Evolutionary conservation across 2,797 vertebrate genomes (phyloP).

Genomic region (Spinibarbus caldwelli): DNA sequence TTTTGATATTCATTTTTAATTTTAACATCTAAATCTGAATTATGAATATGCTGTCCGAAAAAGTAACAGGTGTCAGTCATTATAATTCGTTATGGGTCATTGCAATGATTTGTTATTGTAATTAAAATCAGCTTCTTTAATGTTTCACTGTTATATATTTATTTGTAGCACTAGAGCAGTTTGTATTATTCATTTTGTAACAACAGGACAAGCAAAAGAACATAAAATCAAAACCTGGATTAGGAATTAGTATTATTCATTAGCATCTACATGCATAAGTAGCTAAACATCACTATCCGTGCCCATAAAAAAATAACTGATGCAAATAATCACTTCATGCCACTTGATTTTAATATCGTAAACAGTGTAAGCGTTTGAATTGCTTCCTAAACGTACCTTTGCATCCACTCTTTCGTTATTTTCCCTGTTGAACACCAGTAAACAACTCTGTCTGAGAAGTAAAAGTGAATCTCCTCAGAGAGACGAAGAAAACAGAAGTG

Average conservation of each 20-base stretch:
- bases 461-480: background rate
- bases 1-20: background rate
- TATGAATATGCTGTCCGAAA: background rate
- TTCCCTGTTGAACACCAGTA: no score
- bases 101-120: background rate
- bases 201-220: background rate
- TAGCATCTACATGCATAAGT: background rate
- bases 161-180: background rate
- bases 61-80: background rate
- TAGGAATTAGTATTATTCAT: no score
- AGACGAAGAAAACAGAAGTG: background rate
- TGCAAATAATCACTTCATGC: background rate
- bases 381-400: slow-evolving; percentile 12
- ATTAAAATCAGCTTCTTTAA: background rate
- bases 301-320: background rate
- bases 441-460: no score
- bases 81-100: no score
- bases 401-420: background rate
- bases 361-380: slow-evolving; percentile 1
- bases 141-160: background rate
- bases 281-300: background rate
- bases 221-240: background rate
- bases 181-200: background rate
- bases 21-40: background rate
- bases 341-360: background rate